phyloP scores from a whole-genome alignment of 2,113 vertebrate species.

The Tapirus terrestris region DNA sequence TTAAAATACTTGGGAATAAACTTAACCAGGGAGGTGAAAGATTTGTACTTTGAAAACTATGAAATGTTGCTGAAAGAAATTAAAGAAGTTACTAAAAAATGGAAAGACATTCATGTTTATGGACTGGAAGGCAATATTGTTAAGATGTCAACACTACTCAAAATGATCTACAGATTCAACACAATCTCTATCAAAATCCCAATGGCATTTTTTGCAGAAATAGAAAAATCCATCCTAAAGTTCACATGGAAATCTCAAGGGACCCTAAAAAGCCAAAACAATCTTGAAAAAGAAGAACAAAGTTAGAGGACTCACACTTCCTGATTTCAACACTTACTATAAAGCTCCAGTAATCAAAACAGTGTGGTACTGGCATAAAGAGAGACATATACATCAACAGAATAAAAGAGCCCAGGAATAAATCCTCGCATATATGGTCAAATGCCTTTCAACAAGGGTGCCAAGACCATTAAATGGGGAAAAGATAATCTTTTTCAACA shows the following conservation, averaged over 20 bases:
- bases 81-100: neutral
- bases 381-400: neutral
- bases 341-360: neutral
- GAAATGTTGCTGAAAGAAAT: neutral
- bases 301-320: neutral
- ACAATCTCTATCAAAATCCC: neutral
- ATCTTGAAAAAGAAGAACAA: neutral
- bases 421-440: neutral
- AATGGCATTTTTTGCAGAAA: neutral
- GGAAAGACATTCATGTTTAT: neutral
- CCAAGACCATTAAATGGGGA: neutral
- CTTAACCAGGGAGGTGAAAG: neutral
- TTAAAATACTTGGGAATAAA: neutral
- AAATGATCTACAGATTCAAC: neutral
- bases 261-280: neutral
- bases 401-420: neutral
- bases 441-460: neutral
- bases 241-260: neutral
- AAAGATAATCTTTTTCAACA: neutral
- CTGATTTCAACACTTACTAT: neutral
- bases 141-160: neutral
- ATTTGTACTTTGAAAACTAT: neutral
- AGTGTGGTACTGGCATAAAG: neutral
- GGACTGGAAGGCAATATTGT: neutral
- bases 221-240: neutral